Conservation (phyloP, 2,888 invertebrate species). For the Neocrepidodera transversa region DNA sequence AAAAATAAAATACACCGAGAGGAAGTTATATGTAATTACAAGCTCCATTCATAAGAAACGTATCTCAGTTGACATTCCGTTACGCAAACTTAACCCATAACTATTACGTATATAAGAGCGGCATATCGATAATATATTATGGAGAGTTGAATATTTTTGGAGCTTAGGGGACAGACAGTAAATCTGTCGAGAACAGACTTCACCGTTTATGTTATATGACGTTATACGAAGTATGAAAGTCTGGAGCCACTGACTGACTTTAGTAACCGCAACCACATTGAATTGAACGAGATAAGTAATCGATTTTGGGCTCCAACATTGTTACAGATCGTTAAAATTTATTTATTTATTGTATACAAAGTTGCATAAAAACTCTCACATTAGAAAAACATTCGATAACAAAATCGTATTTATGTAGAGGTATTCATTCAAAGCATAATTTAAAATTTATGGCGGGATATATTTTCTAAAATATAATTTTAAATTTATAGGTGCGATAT, state of each 20-base stretch:
- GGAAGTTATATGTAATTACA: constrained; percentile 5
- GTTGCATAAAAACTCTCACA: too few relatives aligned
- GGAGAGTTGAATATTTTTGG: constrained; percentile 4
- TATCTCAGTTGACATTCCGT: neutral
- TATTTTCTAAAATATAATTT: too few relatives aligned
- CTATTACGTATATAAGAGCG: constrained; percentile 6
- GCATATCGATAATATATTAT: constrained; percentile 10
- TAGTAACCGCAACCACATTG: constrained; percentile 1
- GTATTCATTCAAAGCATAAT: too few relatives aligned
- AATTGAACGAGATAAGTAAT: neutral
- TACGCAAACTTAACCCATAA: constrained; percentile 8
- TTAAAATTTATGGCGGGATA: too few relatives aligned
- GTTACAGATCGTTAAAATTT: too few relatives aligned
- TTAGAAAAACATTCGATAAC: too few relatives aligned
- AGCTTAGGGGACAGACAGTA: neutral
- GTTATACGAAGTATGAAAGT: neutral
- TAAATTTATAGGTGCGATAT: too few relatives aligned
- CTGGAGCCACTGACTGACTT: constrained; percentile 4
- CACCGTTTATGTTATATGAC: constrained; percentile 18
- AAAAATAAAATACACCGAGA: neutral
- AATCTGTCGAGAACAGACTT: constrained; percentile 27
- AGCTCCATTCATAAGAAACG: neutral
- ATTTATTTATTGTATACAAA: too few relatives aligned
- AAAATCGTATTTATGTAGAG: too few relatives aligned
- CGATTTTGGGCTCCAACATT: too few relatives aligned